Evolutionary conservation across 1,140 invertebrate species (phyloP).

Genomic region (Brachionus angularis): DNA sequence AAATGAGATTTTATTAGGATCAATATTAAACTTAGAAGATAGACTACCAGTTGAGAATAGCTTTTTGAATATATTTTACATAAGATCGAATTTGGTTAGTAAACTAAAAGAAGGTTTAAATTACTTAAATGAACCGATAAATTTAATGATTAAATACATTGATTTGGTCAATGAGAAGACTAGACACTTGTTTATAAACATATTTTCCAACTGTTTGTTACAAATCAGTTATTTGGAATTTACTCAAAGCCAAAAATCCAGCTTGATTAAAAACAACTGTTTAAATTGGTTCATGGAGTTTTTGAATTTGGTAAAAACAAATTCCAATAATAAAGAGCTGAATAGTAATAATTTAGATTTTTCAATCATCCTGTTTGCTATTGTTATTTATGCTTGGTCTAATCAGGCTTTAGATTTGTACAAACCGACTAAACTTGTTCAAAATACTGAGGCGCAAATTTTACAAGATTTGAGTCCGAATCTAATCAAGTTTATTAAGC

Average conservation of each 20-base stretch:
- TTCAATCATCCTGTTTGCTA: not conserved
- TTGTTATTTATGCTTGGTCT: not conserved
- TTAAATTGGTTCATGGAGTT: constrained; percentile 26
- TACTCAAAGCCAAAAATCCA: not conserved
- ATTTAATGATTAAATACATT: not conserved
- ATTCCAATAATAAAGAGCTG: not conserved
- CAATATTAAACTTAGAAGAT: not conserved
- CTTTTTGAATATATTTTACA: constrained; percentile 23
- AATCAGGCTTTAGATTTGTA: constrained; percentile 1
- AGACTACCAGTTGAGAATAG: not conserved
- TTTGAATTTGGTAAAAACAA: not conserved
- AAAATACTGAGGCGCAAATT: not conserved
- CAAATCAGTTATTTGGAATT: not conserved
- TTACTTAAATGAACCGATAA: not conserved
- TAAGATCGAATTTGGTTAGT: not conserved
- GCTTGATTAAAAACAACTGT: not conserved
- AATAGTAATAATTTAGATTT: too few species aligned
- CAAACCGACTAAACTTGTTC: not conserved
- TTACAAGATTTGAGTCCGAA: not conserved
- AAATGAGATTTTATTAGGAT: constrained; percentile 4
- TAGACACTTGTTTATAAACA: not conserved
- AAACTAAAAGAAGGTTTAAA: not conserved
- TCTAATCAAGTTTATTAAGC: not conserved
- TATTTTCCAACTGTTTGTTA: not conserved
- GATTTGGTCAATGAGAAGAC: not conserved